Percentiles rank a stretch among this genome's conserved stretches.
These are phyloP conservation scores for Hylaea fasciaria DNA, from an alignment of 2,888 invertebrate species.

Conservation along the genomic window DNA sequence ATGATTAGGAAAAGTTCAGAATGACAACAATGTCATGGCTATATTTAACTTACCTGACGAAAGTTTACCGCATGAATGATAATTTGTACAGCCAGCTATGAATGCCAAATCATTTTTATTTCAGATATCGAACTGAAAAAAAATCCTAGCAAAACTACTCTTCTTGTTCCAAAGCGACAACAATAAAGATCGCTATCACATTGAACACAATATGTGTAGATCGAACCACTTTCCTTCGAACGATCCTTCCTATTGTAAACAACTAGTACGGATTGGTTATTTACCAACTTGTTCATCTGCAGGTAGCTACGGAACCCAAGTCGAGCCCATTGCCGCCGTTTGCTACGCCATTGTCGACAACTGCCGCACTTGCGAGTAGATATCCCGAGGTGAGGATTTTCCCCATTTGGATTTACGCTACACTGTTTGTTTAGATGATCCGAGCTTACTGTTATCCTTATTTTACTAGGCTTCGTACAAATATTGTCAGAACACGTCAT, in stretches of 20 bases:
- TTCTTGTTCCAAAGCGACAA: constrained; percentile 1
- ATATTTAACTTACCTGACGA: neutral
- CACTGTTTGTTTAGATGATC: constrained; percentile 4
- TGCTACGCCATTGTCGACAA: constrained; percentile 50
- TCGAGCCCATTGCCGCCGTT: constrained; percentile 36
- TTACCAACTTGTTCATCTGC: constrained; percentile 39
- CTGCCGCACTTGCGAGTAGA: constrained; percentile 55
- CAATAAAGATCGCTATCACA: constrained; percentile 3
- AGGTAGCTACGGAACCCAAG: constrained; percentile 49
- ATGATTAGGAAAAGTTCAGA: constrained; percentile 4
- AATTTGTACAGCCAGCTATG: too few species aligned
- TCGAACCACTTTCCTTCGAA: constrained; percentile 9
- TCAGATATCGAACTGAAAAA: constrained; percentile 3
- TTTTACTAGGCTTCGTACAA: neutral
- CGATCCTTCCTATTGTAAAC: neutral
- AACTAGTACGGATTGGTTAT: constrained; percentile 1
- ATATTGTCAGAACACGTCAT: too few species aligned
- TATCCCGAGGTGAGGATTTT: constrained; percentile 59
- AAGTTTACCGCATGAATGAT: neutral
- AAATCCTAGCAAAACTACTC: neutral
- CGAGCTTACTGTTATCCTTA: constrained; percentile 1
- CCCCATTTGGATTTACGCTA: constrained; percentile 3
- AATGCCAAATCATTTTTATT: too few species aligned
- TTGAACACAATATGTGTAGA: constrained; percentile 6
- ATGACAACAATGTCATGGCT: neutral